phyloP scores from a whole-genome alignment of 2,113 vertebrate species.

The Parotia lawesii region DNA sequence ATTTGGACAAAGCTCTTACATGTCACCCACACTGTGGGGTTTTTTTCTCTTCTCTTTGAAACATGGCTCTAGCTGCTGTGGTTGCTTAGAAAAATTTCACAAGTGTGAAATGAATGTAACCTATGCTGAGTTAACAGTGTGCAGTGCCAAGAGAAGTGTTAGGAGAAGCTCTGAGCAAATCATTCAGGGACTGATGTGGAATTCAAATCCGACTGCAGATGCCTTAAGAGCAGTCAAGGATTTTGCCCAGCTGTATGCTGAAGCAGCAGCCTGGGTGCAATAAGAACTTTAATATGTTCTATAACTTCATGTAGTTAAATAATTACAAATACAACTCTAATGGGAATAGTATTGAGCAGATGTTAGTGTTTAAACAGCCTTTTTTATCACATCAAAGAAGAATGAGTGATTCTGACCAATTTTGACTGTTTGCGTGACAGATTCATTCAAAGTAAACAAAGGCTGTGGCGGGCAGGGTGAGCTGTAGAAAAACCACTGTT shows the following conservation, averaged over 20 bases:
- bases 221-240: not conserved
- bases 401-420: not conserved
- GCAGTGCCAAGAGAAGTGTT: not conserved
- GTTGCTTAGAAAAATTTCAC: slow-evolving; percentile 7
- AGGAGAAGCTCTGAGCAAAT: slow-evolving; percentile 19
- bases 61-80: not conserved
- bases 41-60: not conserved
- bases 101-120: slow-evolving; percentile 8
- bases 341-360: not conserved
- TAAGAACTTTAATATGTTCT: not conserved
- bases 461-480: not conserved
- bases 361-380: not conserved
- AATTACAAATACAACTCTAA: not conserved
- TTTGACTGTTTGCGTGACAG: not conserved
- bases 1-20: not conserved
- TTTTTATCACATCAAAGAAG: not conserved
- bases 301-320: not conserved
- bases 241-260: not conserved
- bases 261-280: not conserved
- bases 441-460: not conserved
- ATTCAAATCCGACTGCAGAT: not conserved
- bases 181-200: not conserved
- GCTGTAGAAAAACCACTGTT: not conserved
- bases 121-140: not conserved
- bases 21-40: not conserved